Percentiles rank a stretch among this genome's conserved stretches.
Evolutionary conservation across 2,797 vertebrate species (phyloP).

Genomic region (Pampus argenteus): DNA sequence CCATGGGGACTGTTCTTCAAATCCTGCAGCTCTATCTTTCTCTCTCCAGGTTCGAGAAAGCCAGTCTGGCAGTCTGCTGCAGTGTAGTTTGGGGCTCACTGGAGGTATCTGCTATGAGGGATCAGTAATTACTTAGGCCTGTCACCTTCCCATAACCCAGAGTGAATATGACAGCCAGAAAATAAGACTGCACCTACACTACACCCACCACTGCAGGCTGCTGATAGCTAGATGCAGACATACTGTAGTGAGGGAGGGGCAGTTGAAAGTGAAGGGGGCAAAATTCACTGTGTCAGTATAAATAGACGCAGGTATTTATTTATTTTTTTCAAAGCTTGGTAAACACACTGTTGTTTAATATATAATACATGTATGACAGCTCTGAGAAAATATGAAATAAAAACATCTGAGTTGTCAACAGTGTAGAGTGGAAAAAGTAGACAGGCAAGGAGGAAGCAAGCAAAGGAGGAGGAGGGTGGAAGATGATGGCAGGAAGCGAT

Average conservation of each 20-base stretch:
- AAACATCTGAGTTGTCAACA: constrained; percentile 29
- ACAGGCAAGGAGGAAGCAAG: constrained; percentile 27
- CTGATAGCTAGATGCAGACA: constrained; percentile 65
- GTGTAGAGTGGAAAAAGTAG: constrained; percentile 38
- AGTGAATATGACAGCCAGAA: constrained; percentile 81
- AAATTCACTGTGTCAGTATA: constrained; percentile 47
- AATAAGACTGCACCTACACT: constrained; percentile 78
- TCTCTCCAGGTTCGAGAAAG: constrained; percentile 32
- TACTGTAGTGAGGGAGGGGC: constrained; percentile 27
- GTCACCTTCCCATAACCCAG: constrained; percentile 76
- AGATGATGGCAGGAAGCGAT: constrained; percentile 73
- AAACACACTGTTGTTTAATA: constrained; percentile 43
- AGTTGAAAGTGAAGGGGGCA: constrained; percentile 22
- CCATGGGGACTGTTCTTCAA: not conserved
- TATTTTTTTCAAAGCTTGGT: constrained; percentile 25
- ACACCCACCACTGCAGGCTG: constrained; percentile 71
- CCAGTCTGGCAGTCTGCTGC: constrained; percentile 43
- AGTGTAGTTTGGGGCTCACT: constrained; percentile 48
- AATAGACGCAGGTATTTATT: constrained; percentile 38
- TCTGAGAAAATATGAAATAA: constrained; percentile 26
- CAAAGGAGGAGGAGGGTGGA: constrained; percentile 17
- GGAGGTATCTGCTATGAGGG: constrained; percentile 64
- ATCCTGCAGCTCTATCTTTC: constrained; percentile 16
- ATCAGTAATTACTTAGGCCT: constrained; percentile 78
- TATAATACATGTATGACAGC: constrained; percentile 16